A percentile compares a stretch with the other conserved stretches of the same genome.
These are phyloP conservation scores for Nomada flava DNA, from an alignment of 2,888 invertebrate genomes.

Conservation along the genomic window DNA sequence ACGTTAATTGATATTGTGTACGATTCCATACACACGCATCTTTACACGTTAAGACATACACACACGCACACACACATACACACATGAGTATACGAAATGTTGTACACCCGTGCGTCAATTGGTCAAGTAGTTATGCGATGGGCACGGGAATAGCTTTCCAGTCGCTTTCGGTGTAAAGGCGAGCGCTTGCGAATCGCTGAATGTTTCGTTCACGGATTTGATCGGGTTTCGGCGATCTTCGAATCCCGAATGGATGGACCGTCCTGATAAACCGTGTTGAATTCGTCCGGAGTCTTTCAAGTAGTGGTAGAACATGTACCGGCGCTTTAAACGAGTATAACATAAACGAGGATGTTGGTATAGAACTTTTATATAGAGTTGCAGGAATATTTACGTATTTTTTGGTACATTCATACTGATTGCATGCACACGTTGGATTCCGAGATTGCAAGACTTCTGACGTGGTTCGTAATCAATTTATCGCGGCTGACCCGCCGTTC, in stretches of 20 bases:
- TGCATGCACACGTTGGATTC: conserved; percentile 41
- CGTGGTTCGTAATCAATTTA: neutral
- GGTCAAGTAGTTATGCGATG: conserved; percentile 23
- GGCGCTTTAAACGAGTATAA: conserved; percentile 28
- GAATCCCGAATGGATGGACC: conserved; percentile 20
- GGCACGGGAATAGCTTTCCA: neutral
- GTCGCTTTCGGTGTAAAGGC: neutral
- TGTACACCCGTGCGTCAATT: conserved; percentile 14
- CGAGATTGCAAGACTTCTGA: neutral
- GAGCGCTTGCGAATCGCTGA: too few species aligned
- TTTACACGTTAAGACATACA: conserved; percentile 62
- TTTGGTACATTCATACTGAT: conserved; percentile 17
- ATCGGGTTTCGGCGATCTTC: neutral
- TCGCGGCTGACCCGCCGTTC: neutral
- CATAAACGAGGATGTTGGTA: conserved; percentile 4
- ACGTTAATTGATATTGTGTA: conserved; percentile 84
- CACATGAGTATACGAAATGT: conserved; percentile 25
- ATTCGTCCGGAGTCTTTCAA: neutral
- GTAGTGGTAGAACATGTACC: conserved; percentile 37
- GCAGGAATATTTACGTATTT: conserved; percentile 3
- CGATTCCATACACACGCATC: conserved; percentile 76
- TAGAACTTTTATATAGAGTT: conserved; percentile 25
- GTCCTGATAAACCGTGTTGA: conserved; percentile 9
- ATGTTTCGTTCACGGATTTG: neutral
- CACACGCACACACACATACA: conserved; percentile 62